A percentile compares a stretch with the other conserved stretches of the same genome.
Evolutionary conservation across 92 coral and sea anemone genomes (phyloP).

Genomic region (Porites evermanni): DNA sequence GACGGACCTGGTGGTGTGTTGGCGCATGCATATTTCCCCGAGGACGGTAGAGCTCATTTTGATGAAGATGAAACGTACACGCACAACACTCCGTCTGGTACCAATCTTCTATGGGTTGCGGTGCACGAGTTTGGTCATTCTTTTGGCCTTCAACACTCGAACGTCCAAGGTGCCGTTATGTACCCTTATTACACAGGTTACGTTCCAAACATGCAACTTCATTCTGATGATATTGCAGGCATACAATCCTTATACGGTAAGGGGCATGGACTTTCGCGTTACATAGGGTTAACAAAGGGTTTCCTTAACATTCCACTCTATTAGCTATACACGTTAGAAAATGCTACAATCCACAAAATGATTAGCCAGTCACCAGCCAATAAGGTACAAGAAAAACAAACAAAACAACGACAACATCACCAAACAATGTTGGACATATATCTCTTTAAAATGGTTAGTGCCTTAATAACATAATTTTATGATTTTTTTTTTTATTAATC

Average conservation of each 20-base stretch:
- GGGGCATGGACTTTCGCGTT: background rate
- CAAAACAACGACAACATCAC: too few relatives aligned
- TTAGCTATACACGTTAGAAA: too few relatives aligned
- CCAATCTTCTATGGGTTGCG: conserved; percentile 66
- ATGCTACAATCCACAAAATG: too few relatives aligned
- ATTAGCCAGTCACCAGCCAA: too few relatives aligned
- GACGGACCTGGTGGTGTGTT: conserved; percentile 67
- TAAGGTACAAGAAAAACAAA: too few relatives aligned
- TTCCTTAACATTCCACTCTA: too few relatives aligned
- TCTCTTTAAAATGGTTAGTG: too few relatives aligned
- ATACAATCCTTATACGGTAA: conserved; percentile 74
- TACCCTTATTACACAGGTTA: conserved; percentile 71
- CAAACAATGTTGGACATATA: too few relatives aligned
- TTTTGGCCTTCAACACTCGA: conserved; percentile 69
- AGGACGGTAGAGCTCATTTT: conserved; percentile 75
- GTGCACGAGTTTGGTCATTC: conserved; percentile 81
- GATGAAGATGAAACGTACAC: conserved; percentile 72
- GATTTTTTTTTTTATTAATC: too few relatives aligned
- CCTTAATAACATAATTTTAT: too few relatives aligned
- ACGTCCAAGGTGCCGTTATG: conserved; percentile 76
- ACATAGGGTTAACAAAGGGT: too few relatives aligned
- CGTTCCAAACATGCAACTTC: conserved; percentile 56
- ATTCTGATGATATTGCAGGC: conserved; percentile 73
- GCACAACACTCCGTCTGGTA: background rate
- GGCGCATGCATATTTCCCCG: conserved; percentile 82